These are phyloP conservation scores for Triplophysa bombifrons DNA, from an alignment of 2,797 vertebrate genomes.

Conservation along the genomic window DNA sequence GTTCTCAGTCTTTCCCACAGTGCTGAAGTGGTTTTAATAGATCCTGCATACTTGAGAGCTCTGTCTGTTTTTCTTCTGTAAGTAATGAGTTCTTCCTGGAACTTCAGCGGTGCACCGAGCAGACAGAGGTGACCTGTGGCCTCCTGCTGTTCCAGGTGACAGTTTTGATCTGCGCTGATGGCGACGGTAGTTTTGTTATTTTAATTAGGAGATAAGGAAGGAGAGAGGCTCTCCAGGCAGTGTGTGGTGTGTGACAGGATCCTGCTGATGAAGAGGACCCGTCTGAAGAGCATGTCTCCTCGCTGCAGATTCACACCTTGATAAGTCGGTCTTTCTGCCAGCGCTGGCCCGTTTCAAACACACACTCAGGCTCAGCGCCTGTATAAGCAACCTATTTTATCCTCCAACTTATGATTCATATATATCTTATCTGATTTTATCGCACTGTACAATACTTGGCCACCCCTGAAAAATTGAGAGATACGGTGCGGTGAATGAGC, in stretches of 20 bases:
- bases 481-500: not conserved
- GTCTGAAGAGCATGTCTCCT: constrained; percentile 75
- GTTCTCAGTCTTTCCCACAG: not conserved
- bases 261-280: constrained; percentile 76
- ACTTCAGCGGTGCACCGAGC: constrained; percentile 67
- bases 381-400: constrained; percentile 66
- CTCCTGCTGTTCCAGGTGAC: constrained; percentile 69
- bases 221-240: constrained; percentile 81
- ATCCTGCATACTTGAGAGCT: not conserved
- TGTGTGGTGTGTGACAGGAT: constrained; percentile 81
- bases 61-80: not conserved
- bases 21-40: not conserved
- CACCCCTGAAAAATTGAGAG: not conserved
- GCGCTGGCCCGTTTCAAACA: constrained; percentile 53
- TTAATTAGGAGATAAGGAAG: constrained; percentile 86
- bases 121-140: constrained; percentile 62
- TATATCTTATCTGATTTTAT: constrained; percentile 48
- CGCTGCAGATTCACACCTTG: constrained; percentile 75
- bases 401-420: constrained; percentile 64
- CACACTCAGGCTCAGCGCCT: constrained; percentile 13
- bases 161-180: constrained; percentile 81
- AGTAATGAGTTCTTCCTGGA: constrained; percentile 59
- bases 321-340: constrained; percentile 78
- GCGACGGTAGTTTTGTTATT: constrained; percentile 82
- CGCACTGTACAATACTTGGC: constrained; percentile 54